These are phyloP conservation scores for Apeira syringaria DNA, from an alignment of 2,888 invertebrate species.

Conservation along the genomic window DNA sequence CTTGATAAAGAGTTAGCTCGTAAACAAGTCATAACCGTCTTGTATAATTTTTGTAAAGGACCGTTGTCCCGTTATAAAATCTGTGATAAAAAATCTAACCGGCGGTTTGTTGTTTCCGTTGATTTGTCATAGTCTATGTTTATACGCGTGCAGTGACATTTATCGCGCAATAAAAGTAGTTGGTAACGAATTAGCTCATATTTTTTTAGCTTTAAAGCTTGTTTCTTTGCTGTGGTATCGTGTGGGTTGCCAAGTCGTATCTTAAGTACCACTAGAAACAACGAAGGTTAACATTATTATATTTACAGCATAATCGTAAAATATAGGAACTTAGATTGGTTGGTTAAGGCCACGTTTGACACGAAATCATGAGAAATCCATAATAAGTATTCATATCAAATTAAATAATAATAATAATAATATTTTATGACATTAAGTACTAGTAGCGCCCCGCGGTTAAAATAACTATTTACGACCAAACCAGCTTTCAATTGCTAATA, in stretches of 20 bases:
- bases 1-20: conserved; percentile 42
- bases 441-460: too few species aligned
- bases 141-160: conserved; percentile 37
- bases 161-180: conserved; percentile 31
- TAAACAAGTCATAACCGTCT: conserved; percentile 68
- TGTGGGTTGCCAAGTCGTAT: conserved; percentile 21
- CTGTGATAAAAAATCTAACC: conserved; percentile 52
- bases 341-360: conserved; percentile 6
- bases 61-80: conserved; percentile 46
- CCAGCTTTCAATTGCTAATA: too few species aligned
- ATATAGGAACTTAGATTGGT: conserved; percentile 4
- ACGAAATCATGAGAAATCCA: conserved; percentile 9
- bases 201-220: conserved; percentile 27
- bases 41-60: conserved; percentile 52
- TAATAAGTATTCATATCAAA: too few species aligned
- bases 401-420: not conserved
- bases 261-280: conserved; percentile 18
- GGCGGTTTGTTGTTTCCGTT: conserved; percentile 57
- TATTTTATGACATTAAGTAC: too few species aligned
- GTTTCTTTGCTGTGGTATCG: conserved; percentile 27
- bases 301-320: too few species aligned
- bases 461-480: too few species aligned
- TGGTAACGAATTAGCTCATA: conserved; percentile 32
- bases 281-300: conserved; percentile 20
- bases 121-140: conserved; percentile 55